These are phyloP conservation scores for Globicephala melas DNA, from an alignment of 2,113 vertebrate species.

Conservation along the genomic window DNA sequence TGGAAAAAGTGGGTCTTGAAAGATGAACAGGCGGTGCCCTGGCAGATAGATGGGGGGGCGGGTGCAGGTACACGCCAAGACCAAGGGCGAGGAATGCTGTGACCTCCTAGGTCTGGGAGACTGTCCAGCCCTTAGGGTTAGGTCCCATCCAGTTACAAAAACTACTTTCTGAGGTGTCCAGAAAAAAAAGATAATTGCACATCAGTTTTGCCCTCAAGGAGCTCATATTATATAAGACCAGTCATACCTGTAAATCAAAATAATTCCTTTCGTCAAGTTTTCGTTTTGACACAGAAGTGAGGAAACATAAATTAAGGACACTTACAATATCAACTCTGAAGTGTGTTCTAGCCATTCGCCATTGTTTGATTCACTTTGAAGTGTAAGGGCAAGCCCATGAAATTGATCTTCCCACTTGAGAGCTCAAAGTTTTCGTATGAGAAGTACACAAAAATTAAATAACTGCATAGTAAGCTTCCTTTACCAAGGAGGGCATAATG, in stretches of 20 bases:
- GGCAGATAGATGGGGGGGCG: background rate
- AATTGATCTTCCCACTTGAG: background rate
- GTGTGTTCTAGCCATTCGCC: background rate
- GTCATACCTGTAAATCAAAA: background rate
- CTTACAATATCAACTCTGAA: background rate
- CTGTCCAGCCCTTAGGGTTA: background rate
- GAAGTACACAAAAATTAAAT: background rate
- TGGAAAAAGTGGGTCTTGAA: background rate
- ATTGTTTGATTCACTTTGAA: background rate
- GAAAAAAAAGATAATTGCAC: background rate
- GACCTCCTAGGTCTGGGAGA: background rate
- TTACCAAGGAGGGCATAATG: background rate
- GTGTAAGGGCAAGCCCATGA: background rate
- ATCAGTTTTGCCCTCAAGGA: background rate
- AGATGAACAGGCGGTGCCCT: background rate
- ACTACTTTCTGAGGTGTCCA: background rate
- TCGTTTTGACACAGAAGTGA: background rate
- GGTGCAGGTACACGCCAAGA: rapidly evolving
- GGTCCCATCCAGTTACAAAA: background rate
- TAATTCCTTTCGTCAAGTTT: background rate
- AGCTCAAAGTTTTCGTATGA: background rate
- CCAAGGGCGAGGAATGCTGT: background rate
- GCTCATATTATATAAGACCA: background rate
- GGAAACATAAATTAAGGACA: background rate
- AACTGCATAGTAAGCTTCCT: background rate